Base-by-base conservation (phyloP, 2,888 invertebrate species). In the Chouioia cunea region DNA sequence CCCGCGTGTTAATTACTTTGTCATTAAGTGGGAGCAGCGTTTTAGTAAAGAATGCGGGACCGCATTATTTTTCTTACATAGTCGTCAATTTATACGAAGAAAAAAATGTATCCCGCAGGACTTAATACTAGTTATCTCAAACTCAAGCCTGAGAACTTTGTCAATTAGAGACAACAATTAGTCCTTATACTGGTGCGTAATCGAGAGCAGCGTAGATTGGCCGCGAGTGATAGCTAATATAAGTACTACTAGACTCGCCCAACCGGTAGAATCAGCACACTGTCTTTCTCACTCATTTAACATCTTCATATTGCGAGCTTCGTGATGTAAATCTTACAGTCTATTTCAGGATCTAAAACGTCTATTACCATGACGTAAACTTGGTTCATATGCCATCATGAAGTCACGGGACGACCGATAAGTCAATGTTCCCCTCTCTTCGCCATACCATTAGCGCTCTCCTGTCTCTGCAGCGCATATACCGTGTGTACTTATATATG, bases 111-210 rank as follows among this genome's bases (percentile, higher is more conserved):
- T 65, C 60, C 59, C 69, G 46, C 44, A 57, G 47, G 46, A 66
- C 66, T 62, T 63, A 66, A 71, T 71, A 66, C 66, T 57, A 64
- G 67, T 71, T 68, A 64, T 54, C 59, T 65, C 50, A 65, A 65
- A 46, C 52, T 67, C 60, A 65, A 79, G 82, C 83, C 81, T 83
- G 83, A 83, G 83, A 83, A 83, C 82, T 81, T 82, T 77, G 80
- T 83, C 83, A 83, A 83, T 83, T 83, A 83, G 80, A 78, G 80
- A 77, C 71, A 81, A 83, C 80, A 83, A 83, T 83, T 83, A 83
- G 81, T 79, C 79, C 78, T 70, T 68, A 67, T 64, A 74, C 62
- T 67, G 63, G 71, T 58, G 74, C 48, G 68, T 56, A 54, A 36
- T 36, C 36, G 36, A 60, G 53, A 53, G 16, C 22, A 27, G 52